Base-by-base conservation (phyloP, 2,113 vertebrate species). In the Microtus montanus region DNA sequence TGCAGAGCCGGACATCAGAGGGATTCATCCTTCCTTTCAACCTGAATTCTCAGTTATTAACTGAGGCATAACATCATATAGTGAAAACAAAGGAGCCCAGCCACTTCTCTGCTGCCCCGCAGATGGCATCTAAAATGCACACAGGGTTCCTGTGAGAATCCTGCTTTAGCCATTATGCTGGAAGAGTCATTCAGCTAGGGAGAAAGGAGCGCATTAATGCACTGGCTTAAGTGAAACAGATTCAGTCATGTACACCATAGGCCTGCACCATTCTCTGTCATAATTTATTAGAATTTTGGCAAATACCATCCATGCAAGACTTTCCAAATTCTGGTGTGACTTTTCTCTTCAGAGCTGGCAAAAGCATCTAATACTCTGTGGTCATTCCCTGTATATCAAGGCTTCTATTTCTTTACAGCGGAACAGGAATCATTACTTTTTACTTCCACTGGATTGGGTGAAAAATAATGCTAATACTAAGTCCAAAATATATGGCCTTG, bases 81-180 rank as follows among this genome's bases (percentile, higher is more conserved):
- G 93, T 94, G 94, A 95, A 68, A 97, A 98, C 97, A 98, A 98
- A 98, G 87, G 41, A 7, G 96, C 97, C 97, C 95, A 96, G 92
- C 80, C 98, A 97, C 98, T 98, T 97, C 97, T 96, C 90, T 92
- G 98, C 97, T 97, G 97, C 97, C 97, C 98, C 75, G 70, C 98
- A 99, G 98, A 98, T 98, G 98, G 98, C 98, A 97, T 95, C 97
- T 82, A 98, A 98, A 98, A 90, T 96, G 97, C 70, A 97, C 96
- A 96, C 96, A 14, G 71, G 54, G 96, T 80, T 95, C 95, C 96
- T 96, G 97, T 92, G 97, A 98, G 97, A 97, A 97, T 35, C 71
- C 96, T 85, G 86, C 22, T 77, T 74, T 83, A 83, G 92, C 83
- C 95, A 96, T 97, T 98, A 95, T 97, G 91, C 96, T 95, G 44